Evolutionary conservation across 53 echinoderm and acorn worm species (phyloP).

Genomic region (Henricia sp.): DNA sequence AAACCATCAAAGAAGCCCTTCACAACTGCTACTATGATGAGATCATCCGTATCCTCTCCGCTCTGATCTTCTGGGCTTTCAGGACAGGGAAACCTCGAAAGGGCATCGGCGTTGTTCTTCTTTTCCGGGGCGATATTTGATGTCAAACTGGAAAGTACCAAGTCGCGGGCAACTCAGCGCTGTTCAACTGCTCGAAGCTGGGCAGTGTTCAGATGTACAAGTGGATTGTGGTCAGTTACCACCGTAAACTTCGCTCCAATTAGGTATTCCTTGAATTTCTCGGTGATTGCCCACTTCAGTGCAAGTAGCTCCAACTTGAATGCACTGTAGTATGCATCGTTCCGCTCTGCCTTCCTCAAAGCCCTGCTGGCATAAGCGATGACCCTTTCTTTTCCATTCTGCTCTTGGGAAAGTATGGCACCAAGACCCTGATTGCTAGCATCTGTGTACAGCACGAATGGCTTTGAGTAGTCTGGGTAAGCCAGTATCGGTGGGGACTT

Average conservation of each 20-base stretch:
- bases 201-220: conserved; percentile 50
- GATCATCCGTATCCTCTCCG: no score
- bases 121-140: no score
- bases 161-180: no score
- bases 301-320: conserved; percentile 40
- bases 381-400: conserved; percentile 26
- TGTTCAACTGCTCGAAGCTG: no score
- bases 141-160: no score
- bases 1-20: no score
- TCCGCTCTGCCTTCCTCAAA: conserved; percentile 22
- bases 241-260: conserved; percentile 29
- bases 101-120: no score
- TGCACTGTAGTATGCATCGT: conserved; percentile 33
- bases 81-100: no score
- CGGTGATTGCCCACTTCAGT: conserved; percentile 34
- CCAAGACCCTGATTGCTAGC: conserved; percentile 24
- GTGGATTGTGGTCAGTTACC: conserved; percentile 61
- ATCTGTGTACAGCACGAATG: conserved; percentile 33
- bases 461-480: conserved; percentile 20
- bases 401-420: conserved; percentile 27
- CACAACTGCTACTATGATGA: no score
- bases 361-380: background rate
- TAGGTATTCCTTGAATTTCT: conserved; percentile 58
- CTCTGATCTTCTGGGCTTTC: no score
- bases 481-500: conserved; percentile 17